Base-by-base conservation (phyloP, 1,140 invertebrate species). In the Ceratosolen fusciceps region DNA sequence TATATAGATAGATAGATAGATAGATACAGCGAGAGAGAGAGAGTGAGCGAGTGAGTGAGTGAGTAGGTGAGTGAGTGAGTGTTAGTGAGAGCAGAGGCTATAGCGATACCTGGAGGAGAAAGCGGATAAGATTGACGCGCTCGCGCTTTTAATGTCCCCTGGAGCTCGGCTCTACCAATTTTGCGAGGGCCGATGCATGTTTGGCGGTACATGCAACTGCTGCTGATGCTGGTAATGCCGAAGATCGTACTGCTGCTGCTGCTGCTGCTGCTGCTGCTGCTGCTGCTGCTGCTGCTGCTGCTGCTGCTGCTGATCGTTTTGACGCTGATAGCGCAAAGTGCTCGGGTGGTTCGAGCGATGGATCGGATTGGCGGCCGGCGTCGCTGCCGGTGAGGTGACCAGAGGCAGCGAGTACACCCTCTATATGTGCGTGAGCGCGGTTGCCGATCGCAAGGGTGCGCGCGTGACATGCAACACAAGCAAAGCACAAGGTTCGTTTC, bases 381-480 rank as follows among this genome's bases (percentile, higher is more conserved):
- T 86, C 84, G 47, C 73, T 4, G 39, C 54, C 0, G 85, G 87
- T 85, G 88, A 87, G 85, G 88, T 84, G 81, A 85, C 88, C 89
- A 90, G 85, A 87, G 91, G 90, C 86, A 92, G 90, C 88, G 91
- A 90, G 88, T 91, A 92, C 85, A 92, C 90, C 88, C 90, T 90
- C 91, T 91, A 87, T 43, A 37, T 60, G 72, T 74, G 72, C 72
- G 60, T 65, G 58, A 49, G 74, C 79, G 85, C 84, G 85, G 80
- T 83, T 82, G 82, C 19, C 70, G 29, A 54, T 73, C 54, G 52
- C 31, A 82, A 82, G 31, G n/a, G 82, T 84, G 82, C 82, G 85
- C 85, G 87, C 82, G 71, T 52, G 79, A 88, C 88, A 90, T 89
- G 89, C 88, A 90, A 90, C 88, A 89, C 87, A 90, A 90, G 89